Base-by-base conservation (phyloP, 2,888 invertebrate species). In the Phortica okadai region DNA sequence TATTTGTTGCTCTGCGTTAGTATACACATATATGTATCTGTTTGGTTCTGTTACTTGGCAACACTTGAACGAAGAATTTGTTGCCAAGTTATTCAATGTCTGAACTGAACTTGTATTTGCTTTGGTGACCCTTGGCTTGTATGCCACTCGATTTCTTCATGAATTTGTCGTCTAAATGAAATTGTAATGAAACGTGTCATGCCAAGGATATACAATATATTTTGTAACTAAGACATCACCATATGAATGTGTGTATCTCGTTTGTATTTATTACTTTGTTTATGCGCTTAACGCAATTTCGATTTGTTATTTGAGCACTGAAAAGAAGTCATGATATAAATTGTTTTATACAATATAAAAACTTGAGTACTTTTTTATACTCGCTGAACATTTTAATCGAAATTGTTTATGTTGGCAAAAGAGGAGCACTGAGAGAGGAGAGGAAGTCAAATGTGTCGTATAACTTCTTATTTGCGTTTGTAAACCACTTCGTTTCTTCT, bases 41-140 rank as follows among this genome's bases (percentile, higher is more conserved):
- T 59, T n/a, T 67, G 66, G 6, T 67, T 1, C 66, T 41, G 67
- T 42, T 72, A 56, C 70, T 72, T 72, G 70, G 70, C 70, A 72
- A 72, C 70, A 56, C 56, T 72, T 33, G 54, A 72, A 69, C 16
- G 45, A 4, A 1, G 45, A 69, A 69, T 69, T 50, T 45, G 69
- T 69, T 69, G 70, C 70, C 70, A 72, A 72, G 70, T 72, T 72
- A 56, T 72, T 72, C 54, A 21, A 33, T 72, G 54, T 54, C 70
- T 72, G 56, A 69, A 25, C 50, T 69, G 16, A 50, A 54, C 16
- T 72, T 56, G 41, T 66, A 66, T 41, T 41, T 72, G 70, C 56
- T 41, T 70, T 42, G 62, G 16, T 72, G 70, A 72, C 70, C 70
- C 70, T 72, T 50, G 50, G 14, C 50, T 50, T 11, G 25, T 21